Percentiles rank a stretch among this genome's conserved stretches.
phyloP scores from a whole-genome alignment of 2,113 vertebrate species.

The Tupaia chinensis region DNA sequence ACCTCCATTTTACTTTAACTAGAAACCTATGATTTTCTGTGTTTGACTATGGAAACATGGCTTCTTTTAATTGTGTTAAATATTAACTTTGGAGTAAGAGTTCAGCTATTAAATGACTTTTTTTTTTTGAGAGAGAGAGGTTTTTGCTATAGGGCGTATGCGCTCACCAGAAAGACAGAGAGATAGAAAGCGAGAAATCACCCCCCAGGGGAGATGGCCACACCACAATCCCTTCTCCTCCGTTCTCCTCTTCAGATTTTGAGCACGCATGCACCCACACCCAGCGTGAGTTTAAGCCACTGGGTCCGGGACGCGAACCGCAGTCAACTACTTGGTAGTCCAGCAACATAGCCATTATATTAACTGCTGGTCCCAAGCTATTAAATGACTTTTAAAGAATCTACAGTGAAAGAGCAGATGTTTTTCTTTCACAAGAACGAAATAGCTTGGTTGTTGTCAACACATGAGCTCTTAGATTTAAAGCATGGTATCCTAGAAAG shows the following conservation, averaged over 20 bases:
- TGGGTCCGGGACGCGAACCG: no score
- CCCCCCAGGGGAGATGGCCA: no score
- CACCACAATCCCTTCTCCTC: no score
- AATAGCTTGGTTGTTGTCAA: not conserved
- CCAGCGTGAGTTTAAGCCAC: no score
- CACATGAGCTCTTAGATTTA: constrained; percentile 6
- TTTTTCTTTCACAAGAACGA: constrained; percentile 11
- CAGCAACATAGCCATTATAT: no score
- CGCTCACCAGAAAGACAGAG: no score
- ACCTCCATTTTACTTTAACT: not conserved
- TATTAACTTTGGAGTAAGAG: not conserved
- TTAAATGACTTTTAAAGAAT: constrained; percentile 1
- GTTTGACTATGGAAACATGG: not conserved
- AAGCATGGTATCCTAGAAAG: not conserved
- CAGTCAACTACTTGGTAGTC: no score
- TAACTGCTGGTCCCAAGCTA: no score
- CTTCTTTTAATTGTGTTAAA: not conserved
- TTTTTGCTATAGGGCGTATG: no score
- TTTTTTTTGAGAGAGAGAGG: not conserved
- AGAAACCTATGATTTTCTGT: not conserved
- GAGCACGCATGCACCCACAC: no score
- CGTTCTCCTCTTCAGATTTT: no score
- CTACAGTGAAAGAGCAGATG: not conserved
- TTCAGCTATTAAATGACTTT: not conserved
- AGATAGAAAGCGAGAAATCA: no score